Evolutionary conservation across 2,888 invertebrate genomes (phyloP).

Genomic region (Cybosia mesomella): DNA sequence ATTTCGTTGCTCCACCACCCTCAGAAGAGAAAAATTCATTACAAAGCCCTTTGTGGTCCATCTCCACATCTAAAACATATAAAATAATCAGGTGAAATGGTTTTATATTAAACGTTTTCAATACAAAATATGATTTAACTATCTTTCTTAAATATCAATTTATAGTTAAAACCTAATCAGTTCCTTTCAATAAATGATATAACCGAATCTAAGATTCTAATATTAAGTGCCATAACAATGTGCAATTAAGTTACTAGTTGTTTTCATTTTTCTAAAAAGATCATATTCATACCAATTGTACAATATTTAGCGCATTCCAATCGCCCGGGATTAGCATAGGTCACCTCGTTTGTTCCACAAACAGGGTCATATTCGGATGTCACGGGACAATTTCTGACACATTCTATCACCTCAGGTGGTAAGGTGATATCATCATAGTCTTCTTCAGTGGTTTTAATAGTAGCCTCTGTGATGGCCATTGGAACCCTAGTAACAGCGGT

Average conservation of each 20-base stretch:
- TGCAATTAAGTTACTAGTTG: background rate
- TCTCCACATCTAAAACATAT: conserved; percentile 14
- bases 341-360: conserved; percentile 72
- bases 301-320: conserved; percentile 72
- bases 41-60: conserved; percentile 8
- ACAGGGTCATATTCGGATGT: conserved; percentile 78
- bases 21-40: background rate
- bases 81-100: background rate
- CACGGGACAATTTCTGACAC: conserved; percentile 63
- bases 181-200: background rate
- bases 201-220: background rate
- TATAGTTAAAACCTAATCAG: background rate
- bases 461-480: background rate
- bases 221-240: background rate
- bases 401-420: conserved; percentile 30
- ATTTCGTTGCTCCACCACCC: conserved; percentile 4
- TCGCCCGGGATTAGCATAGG: conserved; percentile 68
- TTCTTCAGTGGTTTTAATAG: background rate
- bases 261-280: too few species aligned
- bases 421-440: conserved; percentile 4
- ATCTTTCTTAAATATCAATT: too few species aligned
- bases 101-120: too few species aligned
- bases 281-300: conserved; percentile 77
- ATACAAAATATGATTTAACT: too few species aligned
- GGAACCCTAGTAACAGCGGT: background rate